Evolutionary conservation across 2,113 vertebrate species (phyloP), one percentile per base, ranked within the genome.

Genomic region (Sceloporus tristichus): DNA sequence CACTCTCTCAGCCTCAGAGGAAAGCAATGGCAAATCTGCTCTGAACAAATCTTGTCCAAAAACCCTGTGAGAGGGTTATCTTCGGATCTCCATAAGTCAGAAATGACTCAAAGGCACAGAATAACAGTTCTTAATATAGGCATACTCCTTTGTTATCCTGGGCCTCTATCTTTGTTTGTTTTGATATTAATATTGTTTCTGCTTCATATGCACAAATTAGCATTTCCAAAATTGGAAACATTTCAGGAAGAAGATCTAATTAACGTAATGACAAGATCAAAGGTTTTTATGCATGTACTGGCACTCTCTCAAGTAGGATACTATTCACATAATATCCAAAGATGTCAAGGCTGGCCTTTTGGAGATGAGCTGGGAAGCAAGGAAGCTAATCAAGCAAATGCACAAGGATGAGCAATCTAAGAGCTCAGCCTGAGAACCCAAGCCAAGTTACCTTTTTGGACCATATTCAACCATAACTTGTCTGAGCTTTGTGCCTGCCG

Each of bases 131-230:
- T 48, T 48, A 48, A 48, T 48, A 48, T 7, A 48, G 48, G 48
- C 48, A 48, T 48, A 48, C 5, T 48, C 59, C 13, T 14, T 62
- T 62, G 59, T 14, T 62, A 62, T 16, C 16, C 14, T 62, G 16
- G 59, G 59, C 59, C 59, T 62, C 59, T 62, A 56, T 29, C 27
- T 86, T 84, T 82, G 23, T 27, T 34, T 87, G 84, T 54, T 34
- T 85, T 68, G 78, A 62, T 62, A 14, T 59, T 81, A 48, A 29
- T 25, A 14, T 3, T n/a, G 38, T 54, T 34, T 74, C 5, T 42
- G 11, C 34, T 70, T 34, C n/a, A 16, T 34, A 19, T 59, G 53
- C 29, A 73, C 29, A 21, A 59, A 27, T n/a, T 40, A 9, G 34
- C 59, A 13, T 34, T 87, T 10, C 65, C 42, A n/a, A 77, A 73